phyloP scores from a whole-genome alignment of 2,113 vertebrate genomes.

The Grallaria varia region DNA sequence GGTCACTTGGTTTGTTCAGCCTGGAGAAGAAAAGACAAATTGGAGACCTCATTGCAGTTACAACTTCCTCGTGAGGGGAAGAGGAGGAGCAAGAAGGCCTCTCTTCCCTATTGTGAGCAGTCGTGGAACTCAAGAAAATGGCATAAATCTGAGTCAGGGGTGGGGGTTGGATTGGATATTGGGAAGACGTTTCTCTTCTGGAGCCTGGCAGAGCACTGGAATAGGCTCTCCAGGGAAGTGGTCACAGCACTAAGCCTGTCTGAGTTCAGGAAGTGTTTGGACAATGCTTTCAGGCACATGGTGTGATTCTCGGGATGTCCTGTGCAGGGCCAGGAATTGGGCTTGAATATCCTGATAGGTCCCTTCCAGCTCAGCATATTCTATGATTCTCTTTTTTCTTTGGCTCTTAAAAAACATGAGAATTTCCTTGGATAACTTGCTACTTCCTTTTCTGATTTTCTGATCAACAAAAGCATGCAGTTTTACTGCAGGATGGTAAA shows the following conservation, averaged over 20 bases:
- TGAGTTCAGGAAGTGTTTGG: not conserved
- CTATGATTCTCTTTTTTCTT: not conserved
- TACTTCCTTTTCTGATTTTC: not conserved
- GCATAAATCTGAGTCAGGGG: not conserved
- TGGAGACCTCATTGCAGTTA: not conserved
- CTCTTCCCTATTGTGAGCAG: not conserved
- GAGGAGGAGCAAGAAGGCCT: rapidly evolving
- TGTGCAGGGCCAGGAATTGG: not conserved
- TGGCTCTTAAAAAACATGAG: not conserved
- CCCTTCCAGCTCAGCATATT: not conserved
- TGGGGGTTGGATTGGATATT: not conserved
- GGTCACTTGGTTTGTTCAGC: not conserved
- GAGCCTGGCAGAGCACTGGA: not conserved
- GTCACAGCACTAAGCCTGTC: not conserved
- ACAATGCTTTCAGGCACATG: not conserved
- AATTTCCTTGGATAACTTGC: not conserved
- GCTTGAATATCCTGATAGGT: rapidly evolving
- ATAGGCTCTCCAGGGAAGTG: not conserved
- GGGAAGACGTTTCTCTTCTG: not conserved
- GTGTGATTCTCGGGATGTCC: not conserved
- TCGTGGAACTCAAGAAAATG: not conserved
- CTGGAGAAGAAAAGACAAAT: not conserved
- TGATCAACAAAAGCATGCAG: not conserved
- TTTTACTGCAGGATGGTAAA: slow-evolving; percentile 1
- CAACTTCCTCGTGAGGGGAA: not conserved